Base-by-base conservation (phyloP, 2,888 invertebrate genomes). In the Cremastinae sp. region DNA sequence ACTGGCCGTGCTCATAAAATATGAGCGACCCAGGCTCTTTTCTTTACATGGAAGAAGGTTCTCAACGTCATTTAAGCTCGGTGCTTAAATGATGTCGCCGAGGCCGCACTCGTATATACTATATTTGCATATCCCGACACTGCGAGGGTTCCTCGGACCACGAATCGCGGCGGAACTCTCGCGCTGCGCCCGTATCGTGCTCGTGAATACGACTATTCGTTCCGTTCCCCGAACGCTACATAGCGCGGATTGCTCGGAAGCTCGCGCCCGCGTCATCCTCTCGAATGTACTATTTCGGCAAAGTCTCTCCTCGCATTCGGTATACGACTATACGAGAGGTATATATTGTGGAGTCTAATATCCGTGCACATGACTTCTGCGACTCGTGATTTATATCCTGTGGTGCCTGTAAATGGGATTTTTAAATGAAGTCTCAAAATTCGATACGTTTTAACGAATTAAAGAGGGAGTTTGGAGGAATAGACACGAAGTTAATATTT, bases 61-160 rank as follows among this genome's bases (percentile, higher is more conserved):
- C 47, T 47, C 54, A 49, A 68, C 58, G 43, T 68, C 68, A 58
- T 68, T 70, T 51, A n/a, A 54, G 43, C 70, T 56, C 65, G 14
- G 59, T 70, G 70, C 36, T 61, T 54, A 45, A 53, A 65, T 49
- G 59, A 69, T 56, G 64, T 64, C 72, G 49, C 51, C 65, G 61
- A 64, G 49, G 54, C 49, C 62, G 59, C 73, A 76, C 68, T 38
- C 45, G 45, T 68, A n/a, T n/a, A n/a, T n/a, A n/a, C n/a, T n/a
- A n/a, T n/a, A 76, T 76, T 76, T 76, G 76, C 76, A 76, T 73
- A 73, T 54, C 68, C 56, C 58, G 69, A 64, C n/a, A n/a, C 62
- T 36, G 43, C 18, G 28, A 51, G 41, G 64, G 38, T 71, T 54
- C 22, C 61, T 66, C 59, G 41, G 58, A 69, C 38, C 59, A 38